A percentile compares a stretch with the other conserved stretches of the same genome.
These are phyloP conservation scores for Hipposideros larvatus DNA, from an alignment of 2,797 vertebrate species.

Conservation along the genomic window DNA sequence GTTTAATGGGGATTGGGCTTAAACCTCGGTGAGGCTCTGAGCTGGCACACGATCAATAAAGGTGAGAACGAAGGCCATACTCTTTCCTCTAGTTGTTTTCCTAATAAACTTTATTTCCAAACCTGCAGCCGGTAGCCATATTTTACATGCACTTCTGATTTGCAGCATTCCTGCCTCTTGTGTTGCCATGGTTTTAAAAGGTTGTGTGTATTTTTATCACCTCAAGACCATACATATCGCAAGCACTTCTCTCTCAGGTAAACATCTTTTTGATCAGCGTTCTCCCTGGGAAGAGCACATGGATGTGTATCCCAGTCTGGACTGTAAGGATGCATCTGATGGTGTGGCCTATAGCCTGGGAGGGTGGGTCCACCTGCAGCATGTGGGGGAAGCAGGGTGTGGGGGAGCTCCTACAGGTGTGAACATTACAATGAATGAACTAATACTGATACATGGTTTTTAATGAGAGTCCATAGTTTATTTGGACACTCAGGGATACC, in stretches of 20 bases:
- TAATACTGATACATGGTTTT: too few relatives aligned
- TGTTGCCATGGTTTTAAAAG: slow-evolving; percentile 75
- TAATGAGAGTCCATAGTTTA: too few relatives aligned
- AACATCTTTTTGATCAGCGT: neutral
- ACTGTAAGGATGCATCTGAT: neutral
- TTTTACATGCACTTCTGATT: neutral
- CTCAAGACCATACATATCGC: neutral
- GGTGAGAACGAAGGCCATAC: neutral
- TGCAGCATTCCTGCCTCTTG: slow-evolving; percentile 17
- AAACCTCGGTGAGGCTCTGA: neutral
- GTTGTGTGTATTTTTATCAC: slow-evolving; percentile 67
- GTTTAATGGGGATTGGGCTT: neutral
- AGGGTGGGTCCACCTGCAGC: neutral
- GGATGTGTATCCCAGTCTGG: neutral
- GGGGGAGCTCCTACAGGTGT: too few relatives aligned
- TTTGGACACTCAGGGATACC: too few relatives aligned
- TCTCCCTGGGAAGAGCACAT: neutral
- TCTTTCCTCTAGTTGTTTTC: neutral
- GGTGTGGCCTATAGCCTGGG: neutral
- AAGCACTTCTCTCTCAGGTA: neutral
- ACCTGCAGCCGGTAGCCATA: neutral
- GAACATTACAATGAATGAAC: too few relatives aligned
- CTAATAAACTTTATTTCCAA: neutral
- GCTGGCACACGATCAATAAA: fast-evolving
- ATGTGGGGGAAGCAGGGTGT: neutral